Percentiles rank a stretch among this genome's conserved stretches.
phyloP scores from a whole-genome alignment of 2,113 vertebrate genomes.

The Microtus pennsylvanicus region DNA sequence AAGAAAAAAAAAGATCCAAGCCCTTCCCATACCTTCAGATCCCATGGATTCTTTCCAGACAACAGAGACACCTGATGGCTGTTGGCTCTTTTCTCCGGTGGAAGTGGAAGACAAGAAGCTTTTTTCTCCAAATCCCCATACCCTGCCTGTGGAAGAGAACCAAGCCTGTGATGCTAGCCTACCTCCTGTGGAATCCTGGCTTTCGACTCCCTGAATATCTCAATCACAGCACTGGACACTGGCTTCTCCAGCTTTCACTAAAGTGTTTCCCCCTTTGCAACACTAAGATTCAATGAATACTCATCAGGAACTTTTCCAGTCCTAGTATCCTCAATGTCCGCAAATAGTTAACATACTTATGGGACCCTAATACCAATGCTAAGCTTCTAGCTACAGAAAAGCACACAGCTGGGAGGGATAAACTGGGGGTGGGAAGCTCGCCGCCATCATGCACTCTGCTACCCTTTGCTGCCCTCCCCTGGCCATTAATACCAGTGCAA shows the following conservation, averaged over 20 bases:
- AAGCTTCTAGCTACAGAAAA: background rate
- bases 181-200: background rate
- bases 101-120: background rate
- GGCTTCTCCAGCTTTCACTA: background rate
- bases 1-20: background rate
- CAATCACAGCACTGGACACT: background rate
- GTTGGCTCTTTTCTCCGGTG: no score
- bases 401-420: background rate
- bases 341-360: background rate
- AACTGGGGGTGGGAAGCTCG: background rate
- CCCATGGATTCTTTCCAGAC: background rate
- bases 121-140: background rate
- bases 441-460: constrained; percentile 19
- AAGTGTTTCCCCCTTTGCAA: background rate
- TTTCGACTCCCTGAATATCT: background rate
- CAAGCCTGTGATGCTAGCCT: background rate
- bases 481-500: constrained; percentile 29
- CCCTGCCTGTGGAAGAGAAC: background rate
- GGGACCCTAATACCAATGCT: background rate
- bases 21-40: background rate
- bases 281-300: background rate
- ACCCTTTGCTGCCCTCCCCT: constrained; percentile 75
- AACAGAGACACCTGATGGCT: background rate
- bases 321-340: background rate
- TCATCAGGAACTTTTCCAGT: background rate